A percentile compares a stretch with the other conserved stretches of the same genome.
Evolutionary conservation across 2,797 vertebrate species (phyloP).

Genomic region (Molothrus aeneus): DNA sequence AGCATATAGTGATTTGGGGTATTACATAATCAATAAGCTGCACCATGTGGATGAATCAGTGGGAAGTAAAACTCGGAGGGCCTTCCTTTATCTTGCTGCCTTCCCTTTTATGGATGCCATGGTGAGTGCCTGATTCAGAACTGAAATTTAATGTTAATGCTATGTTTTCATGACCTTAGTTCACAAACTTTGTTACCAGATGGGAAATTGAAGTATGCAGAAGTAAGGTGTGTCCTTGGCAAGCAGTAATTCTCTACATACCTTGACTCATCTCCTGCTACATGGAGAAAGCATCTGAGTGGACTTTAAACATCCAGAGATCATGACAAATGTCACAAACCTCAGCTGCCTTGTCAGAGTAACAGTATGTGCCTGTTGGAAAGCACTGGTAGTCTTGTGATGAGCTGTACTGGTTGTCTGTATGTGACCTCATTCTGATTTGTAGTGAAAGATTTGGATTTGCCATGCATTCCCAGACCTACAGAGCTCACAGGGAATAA

Average conservation of each 20-base stretch:
- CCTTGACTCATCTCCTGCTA: background rate
- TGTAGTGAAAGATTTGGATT: background rate
- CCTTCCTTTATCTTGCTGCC: constrained; percentile 94
- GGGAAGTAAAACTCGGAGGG: constrained; percentile 92
- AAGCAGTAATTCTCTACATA: background rate
- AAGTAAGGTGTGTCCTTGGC: background rate
- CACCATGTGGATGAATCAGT: constrained; percentile 98
- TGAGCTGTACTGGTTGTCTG: background rate
- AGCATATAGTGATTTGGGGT: constrained; percentile 98
- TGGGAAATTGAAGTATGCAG: background rate
- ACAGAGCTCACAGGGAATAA: background rate
- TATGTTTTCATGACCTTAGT: background rate
- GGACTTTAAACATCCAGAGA: background rate
- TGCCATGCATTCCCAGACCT: background rate
- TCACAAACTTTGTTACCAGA: background rate
- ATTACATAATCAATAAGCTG: constrained; percentile 98
- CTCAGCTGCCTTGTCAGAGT: background rate
- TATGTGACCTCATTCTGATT: background rate
- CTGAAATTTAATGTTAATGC: background rate
- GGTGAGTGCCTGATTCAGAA: constrained; percentile 80
- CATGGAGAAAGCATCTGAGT: background rate
- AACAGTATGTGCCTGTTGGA: background rate
- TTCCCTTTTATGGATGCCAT: constrained; percentile 97
- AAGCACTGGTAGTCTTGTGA: background rate
- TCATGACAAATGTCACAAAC: background rate